Evolutionary conservation across 2,888 invertebrate species (phyloP).

Genomic region (Sussaba pulchella): DNA sequence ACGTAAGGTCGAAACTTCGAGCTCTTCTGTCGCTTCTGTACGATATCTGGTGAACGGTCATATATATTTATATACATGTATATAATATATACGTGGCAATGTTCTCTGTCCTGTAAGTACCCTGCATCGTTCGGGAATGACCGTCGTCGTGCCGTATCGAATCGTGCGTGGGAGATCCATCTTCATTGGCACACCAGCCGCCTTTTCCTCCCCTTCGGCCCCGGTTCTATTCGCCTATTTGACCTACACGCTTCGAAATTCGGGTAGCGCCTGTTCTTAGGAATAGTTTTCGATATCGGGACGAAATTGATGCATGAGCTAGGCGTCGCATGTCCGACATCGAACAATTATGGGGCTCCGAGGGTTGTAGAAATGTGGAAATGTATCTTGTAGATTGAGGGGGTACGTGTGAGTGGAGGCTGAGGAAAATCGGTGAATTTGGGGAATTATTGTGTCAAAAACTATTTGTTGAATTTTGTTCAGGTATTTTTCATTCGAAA

Average conservation of each 20-base stretch:
- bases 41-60: neutral
- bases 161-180: conserved; percentile 66
- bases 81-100: neutral
- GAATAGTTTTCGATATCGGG: conserved; percentile 50
- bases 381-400: too few species aligned
- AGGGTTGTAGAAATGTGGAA: too few species aligned
- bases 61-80: conserved; percentile 8
- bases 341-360: too few species aligned
- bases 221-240: conserved; percentile 51
- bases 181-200: conserved; percentile 61
- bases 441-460: too few species aligned
- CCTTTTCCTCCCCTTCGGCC: too few species aligned
- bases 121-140: conserved; percentile 13
- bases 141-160: neutral
- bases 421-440: too few species aligned
- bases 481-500: too few species aligned
- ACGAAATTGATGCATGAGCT: conserved; percentile 35
- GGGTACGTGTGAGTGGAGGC: too few species aligned
- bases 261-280: conserved; percentile 22
- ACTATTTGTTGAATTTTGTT: too few species aligned
- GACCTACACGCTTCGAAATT: conserved; percentile 43
- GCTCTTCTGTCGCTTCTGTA: conserved; percentile 53
- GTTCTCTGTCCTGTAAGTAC: conserved; percentile 43
- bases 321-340: neutral
- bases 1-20: conserved; percentile 26